These are phyloP conservation scores for Balearica regulorum DNA, from an alignment of 2,797 vertebrate species.

Conservation along the genomic window DNA sequence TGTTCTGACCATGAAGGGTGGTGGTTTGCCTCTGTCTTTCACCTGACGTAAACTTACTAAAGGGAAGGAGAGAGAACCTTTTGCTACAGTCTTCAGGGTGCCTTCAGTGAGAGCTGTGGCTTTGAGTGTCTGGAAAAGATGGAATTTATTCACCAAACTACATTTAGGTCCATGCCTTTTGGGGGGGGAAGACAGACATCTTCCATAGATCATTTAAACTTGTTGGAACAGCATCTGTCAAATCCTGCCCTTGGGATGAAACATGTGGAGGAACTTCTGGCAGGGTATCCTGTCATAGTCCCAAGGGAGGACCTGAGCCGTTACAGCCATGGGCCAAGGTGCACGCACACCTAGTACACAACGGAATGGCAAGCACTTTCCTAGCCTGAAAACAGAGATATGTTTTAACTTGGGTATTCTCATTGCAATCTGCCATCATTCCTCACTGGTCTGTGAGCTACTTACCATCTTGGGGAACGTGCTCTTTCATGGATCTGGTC, in stretches of 20 bases:
- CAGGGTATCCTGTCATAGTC: neutral
- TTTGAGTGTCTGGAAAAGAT: neutral
- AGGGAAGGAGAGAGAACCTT: neutral
- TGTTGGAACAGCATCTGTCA: neutral
- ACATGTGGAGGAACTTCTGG: neutral
- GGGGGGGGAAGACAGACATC: neutral
- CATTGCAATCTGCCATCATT: neutral
- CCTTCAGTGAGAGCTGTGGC: neutral
- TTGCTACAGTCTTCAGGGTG: neutral
- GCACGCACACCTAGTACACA: accelerated
- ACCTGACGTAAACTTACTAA: neutral
- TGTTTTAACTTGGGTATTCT: neutral
- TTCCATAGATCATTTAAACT: neutral
- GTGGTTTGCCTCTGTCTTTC: neutral
- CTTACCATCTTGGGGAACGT: neutral
- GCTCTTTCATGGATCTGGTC: neutral
- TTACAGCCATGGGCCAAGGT: neutral
- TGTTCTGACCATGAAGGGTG: neutral
- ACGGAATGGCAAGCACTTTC: neutral
- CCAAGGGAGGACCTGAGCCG: accelerated
- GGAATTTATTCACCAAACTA: neutral
- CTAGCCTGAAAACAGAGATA: neutral
- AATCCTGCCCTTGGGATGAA: neutral
- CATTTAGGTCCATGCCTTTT: neutral
- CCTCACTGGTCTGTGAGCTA: neutral